These are phyloP conservation scores for Passer domesticus DNA, from an alignment of 2,113 vertebrate species.

Conservation along the genomic window DNA sequence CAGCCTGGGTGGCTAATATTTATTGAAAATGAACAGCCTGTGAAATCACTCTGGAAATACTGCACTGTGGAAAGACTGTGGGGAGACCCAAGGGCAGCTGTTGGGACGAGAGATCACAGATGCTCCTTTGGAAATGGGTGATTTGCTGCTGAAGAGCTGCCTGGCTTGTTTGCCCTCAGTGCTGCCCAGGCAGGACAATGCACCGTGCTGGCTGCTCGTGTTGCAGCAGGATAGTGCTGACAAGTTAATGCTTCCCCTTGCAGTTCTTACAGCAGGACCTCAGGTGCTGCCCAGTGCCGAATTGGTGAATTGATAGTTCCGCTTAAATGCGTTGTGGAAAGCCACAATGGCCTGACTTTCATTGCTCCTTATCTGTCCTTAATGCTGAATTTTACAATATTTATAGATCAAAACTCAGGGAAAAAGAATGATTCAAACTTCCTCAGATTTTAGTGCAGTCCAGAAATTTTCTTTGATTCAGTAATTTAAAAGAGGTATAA, in stretches of 20 bases:
- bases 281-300: background rate
- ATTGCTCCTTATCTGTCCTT: background rate
- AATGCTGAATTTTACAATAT: background rate
- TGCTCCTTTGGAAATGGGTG: constrained; percentile 20
- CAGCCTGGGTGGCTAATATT: background rate
- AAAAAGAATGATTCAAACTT: background rate
- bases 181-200: background rate
- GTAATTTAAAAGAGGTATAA: background rate
- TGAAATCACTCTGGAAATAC: constrained; percentile 44
- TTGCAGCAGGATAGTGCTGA: constrained; percentile 40
- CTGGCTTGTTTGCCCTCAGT: background rate
- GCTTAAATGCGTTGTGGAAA: background rate
- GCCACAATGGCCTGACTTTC: background rate
- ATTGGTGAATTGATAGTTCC: background rate
- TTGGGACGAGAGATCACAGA: background rate
- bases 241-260: constrained; percentile 71
- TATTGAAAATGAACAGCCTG: constrained; percentile 47
- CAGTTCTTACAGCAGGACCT: constrained; percentile 43
- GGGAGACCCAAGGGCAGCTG: constrained; percentile 6
- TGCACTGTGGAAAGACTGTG: background rate
- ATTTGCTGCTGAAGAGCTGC: constrained; percentile 1
- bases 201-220: background rate
- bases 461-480: background rate
- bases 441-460: background rate
- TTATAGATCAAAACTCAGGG: background rate